These are phyloP conservation scores for Andrena flavipes DNA, from an alignment of 2,888 invertebrate genomes.

Conservation along the genomic window DNA sequence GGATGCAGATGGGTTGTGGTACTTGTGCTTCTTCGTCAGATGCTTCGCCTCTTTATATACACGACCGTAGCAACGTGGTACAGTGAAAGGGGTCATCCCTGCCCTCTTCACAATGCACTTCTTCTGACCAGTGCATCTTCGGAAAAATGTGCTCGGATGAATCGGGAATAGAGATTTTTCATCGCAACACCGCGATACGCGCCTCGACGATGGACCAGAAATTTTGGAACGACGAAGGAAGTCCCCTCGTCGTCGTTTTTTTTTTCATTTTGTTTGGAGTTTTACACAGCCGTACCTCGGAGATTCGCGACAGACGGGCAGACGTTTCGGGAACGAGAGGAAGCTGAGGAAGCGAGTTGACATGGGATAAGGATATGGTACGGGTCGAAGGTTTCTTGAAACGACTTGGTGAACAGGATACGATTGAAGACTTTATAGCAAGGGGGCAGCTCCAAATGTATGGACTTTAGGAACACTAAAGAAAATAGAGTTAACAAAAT, in stretches of 20 bases:
- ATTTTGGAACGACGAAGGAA: background rate
- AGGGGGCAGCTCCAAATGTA: too few relatives aligned
- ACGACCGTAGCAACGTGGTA: slow-evolving; percentile 81
- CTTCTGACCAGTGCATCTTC: slow-evolving; percentile 82
- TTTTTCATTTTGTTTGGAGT: background rate
- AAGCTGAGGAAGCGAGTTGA: slow-evolving; percentile 1
- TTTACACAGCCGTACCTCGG: background rate
- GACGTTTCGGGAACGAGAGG: slow-evolving; percentile 18
- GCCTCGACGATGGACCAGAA: background rate
- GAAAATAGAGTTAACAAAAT: too few relatives aligned
- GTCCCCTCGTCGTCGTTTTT: background rate
- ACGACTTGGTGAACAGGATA: background rate
- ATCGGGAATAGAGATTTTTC: slow-evolving; percentile 62
- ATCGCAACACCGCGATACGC: slow-evolving; percentile 14
- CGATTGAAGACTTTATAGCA: background rate
- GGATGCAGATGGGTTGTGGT: slow-evolving; percentile 82
- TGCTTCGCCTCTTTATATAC: slow-evolving; percentile 84
- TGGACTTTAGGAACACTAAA: too few relatives aligned
- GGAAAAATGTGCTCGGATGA: slow-evolving; percentile 69
- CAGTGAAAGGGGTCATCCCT: slow-evolving; percentile 85
- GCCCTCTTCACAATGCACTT: slow-evolving; percentile 83
- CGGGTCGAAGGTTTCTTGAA: slow-evolving; percentile 13
- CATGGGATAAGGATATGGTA: too few relatives aligned
- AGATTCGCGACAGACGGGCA: background rate
- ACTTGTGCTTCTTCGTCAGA: slow-evolving; percentile 83